These are phyloP conservation scores for Scaptodrosophila lebanonensis DNA, from an alignment of 1,140 invertebrate species.

Conservation along the genomic window DNA sequence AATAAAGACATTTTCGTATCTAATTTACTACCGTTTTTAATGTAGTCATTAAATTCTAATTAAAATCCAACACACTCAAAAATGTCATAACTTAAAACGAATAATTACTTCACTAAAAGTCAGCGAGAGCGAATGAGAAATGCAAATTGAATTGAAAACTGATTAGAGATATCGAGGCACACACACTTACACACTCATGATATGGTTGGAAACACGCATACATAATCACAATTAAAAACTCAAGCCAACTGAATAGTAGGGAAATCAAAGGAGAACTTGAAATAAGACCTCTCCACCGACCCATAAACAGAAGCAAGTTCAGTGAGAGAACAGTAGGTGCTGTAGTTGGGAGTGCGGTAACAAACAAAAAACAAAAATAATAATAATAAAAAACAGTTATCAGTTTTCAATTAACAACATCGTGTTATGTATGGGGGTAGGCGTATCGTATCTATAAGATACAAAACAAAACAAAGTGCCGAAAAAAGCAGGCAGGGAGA, in stretches of 20 bases:
- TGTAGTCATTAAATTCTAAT: constrained; percentile 43
- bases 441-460: constrained; percentile 54
- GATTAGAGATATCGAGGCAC: constrained; percentile 63
- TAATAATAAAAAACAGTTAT: constrained; percentile 49
- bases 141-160: constrained; percentile 73
- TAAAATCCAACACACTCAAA: constrained; percentile 56
- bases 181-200: constrained; percentile 26
- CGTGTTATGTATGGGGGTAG: constrained; percentile 53
- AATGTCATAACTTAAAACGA: constrained; percentile 54
- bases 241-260: not conserved
- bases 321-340: no score
- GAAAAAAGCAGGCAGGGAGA: constrained; percentile 44
- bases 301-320: no score
- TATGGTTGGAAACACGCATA: constrained; percentile 52
- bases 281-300: no score
- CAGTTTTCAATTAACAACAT: constrained; percentile 74
- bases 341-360: not conserved
- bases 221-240: constrained; percentile 69
- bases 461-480: constrained; percentile 42
- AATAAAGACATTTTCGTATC: constrained; percentile 35
- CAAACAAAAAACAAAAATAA: constrained; percentile 18
- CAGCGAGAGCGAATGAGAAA: constrained; percentile 25
- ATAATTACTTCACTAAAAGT: constrained; percentile 39
- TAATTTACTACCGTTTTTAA: constrained; percentile 7
- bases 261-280: no score